A percentile compares a stretch with the other conserved stretches of the same genome.
Evolutionary conservation across 92 coral and sea anemone genomes (phyloP).

Genomic region (Palythoa heliodiscus): DNA sequence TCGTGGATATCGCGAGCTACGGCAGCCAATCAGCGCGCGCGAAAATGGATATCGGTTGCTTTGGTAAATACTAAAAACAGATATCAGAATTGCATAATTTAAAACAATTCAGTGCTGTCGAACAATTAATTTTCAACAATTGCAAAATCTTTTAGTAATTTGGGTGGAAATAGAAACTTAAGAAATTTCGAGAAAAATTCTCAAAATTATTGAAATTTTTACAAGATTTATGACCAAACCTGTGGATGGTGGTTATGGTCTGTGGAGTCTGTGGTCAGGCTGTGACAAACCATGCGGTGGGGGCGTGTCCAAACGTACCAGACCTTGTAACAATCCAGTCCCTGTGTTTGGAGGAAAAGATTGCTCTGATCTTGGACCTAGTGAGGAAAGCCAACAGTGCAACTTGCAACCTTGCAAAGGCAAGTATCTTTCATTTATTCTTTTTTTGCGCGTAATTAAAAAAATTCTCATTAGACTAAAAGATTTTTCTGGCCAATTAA

Average conservation of each 20-base stretch:
- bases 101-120: too few species aligned
- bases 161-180: not conserved
- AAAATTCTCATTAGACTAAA: not conserved
- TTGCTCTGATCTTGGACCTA: constrained; percentile 19
- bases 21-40: too few species aligned
- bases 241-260: constrained; percentile 41
- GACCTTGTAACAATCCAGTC: constrained; percentile 34
- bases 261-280: constrained; percentile 34
- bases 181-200: not conserved
- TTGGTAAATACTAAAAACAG: too few species aligned
- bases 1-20: too few species aligned
- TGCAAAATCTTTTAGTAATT: not conserved
- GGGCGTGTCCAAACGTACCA: constrained; percentile 37
- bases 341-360: constrained; percentile 45
- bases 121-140: too few species aligned
- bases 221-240: constrained; percentile 21
- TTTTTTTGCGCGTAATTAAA: not conserved
- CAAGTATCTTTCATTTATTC: not conserved
- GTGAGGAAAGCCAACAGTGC: constrained; percentile 21
- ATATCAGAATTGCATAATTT: too few species aligned
- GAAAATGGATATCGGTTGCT: too few species aligned
- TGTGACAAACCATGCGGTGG: constrained; percentile 42
- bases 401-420: constrained; percentile 42
- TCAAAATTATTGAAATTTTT: not conserved
- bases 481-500: too few species aligned